Evolutionary conservation across 2,113 vertebrate genomes (phyloP).

Genomic region (Nothobranchius kuhntae): DNA sequence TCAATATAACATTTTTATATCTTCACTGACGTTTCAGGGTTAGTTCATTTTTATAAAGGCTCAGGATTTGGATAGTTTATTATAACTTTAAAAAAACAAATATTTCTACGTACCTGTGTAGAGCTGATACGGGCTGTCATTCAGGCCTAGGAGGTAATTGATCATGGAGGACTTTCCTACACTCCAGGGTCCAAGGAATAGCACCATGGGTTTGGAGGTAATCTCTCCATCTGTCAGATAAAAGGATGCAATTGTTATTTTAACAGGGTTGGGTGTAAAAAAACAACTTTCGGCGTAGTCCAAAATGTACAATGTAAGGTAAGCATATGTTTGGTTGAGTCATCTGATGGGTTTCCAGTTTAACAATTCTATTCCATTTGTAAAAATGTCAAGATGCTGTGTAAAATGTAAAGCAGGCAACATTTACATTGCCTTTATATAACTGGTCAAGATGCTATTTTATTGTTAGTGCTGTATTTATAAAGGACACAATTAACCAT

Average conservation of each 20-base stretch:
- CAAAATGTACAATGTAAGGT: no score
- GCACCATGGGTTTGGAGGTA: conserved; percentile 97
- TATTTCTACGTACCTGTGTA: conserved; percentile 87
- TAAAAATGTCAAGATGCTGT: neutral
- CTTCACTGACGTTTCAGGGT: no score
- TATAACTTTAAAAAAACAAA: no score
- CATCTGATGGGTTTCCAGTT: neutral
- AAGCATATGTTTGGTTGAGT: neutral
- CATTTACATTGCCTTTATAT: no score
- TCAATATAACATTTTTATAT: no score
- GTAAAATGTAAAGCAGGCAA: neutral
- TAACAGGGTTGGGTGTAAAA: neutral
- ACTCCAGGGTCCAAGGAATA: conserved; percentile 98
- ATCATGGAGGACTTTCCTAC: conserved; percentile 99
- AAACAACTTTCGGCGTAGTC: no score
- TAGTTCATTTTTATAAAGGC: no score
- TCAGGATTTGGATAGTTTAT: neutral
- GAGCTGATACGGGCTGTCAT: conserved; percentile 91
- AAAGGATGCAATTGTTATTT: conserved; percentile 38
- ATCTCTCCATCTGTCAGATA: conserved; percentile 91
- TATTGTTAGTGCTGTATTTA: no score
- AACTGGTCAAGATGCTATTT: no score
- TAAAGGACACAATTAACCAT: no score
- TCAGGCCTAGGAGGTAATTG: conserved; percentile 96
- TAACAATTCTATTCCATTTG: neutral